A percentile compares a stretch with the other conserved stretches of the same genome.
Conservation (phyloP, 2,888 invertebrate genomes). For the Neoascia interrupta region DNA sequence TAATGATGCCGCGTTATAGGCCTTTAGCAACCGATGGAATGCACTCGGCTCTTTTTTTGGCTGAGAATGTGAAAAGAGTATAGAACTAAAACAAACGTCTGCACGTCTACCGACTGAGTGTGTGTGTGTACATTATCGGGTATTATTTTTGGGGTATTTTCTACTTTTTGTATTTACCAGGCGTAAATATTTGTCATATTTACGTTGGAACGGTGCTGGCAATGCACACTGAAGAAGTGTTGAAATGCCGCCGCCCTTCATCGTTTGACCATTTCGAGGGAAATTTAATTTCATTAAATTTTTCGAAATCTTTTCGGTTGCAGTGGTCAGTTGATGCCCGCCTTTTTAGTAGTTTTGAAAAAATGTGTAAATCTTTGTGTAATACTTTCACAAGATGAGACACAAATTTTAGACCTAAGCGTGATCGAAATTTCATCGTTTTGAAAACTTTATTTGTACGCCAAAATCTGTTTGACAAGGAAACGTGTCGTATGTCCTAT, state of each 20-base stretch:
- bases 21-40: not conserved
- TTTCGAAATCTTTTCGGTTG: not conserved
- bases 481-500: too few species aligned
- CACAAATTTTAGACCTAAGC: too few species aligned
- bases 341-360: too few species aligned
- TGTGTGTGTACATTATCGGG: constrained; percentile 9
- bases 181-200: constrained; percentile 62
- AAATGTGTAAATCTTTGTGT: too few species aligned
- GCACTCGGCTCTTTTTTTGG: not conserved
- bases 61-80: constrained; percentile 68
- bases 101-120: constrained; percentile 11
- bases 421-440: too few species aligned
- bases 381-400: too few species aligned
- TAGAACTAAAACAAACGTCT: constrained; percentile 72
- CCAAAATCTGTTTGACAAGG: too few species aligned
- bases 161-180: constrained; percentile 55
- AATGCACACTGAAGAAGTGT: constrained; percentile 33
- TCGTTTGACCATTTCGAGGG: constrained; percentile 44
- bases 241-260: constrained; percentile 44
- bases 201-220: constrained; percentile 39
- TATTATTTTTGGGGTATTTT: constrained; percentile 62
- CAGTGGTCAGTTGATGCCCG: not conserved
- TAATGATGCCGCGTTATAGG: constrained; percentile 55
- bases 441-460: too few species aligned
- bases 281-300: constrained; percentile 27